These are phyloP conservation scores for Regulus satrapa DNA, from an alignment of 2,113 vertebrate genomes.

Conservation along the genomic window DNA sequence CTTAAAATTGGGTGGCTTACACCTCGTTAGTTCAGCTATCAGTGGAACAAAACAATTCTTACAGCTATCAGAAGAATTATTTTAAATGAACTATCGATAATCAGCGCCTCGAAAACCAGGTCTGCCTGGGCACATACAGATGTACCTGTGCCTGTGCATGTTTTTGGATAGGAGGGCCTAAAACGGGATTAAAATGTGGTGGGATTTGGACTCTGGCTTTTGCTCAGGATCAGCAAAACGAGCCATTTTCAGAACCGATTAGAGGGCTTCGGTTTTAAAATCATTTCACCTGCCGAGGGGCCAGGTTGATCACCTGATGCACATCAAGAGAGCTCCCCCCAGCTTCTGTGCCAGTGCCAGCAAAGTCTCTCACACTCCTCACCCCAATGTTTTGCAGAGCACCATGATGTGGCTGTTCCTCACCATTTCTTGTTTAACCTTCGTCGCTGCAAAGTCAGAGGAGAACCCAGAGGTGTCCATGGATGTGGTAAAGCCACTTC, in stretches of 20 bases:
- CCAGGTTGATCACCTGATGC: background rate
- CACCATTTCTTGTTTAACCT: background rate
- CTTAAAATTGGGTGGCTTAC: background rate
- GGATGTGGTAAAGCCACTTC: conserved; percentile 47
- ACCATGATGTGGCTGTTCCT: background rate
- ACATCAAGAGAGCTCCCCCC: background rate
- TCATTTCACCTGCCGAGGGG: background rate
- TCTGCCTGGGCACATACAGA: background rate
- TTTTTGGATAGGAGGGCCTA: background rate
- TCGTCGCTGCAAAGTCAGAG: background rate
- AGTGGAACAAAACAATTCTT: background rate
- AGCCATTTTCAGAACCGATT: background rate
- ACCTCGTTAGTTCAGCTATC: background rate
- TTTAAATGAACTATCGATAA: background rate
- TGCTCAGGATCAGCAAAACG: background rate
- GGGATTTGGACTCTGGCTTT: background rate
- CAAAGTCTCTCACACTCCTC: accelerated
- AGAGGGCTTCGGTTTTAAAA: background rate
- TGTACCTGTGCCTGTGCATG: accelerated
- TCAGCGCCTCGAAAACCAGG: background rate
- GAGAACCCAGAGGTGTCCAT: background rate
- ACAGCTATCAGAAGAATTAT: accelerated
- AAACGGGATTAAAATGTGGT: background rate
- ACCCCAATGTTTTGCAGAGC: conserved; percentile 3
- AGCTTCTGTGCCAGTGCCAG: background rate